Percentiles rank a stretch among this genome's conserved stretches.
Conservation (phyloP, 1,140 invertebrate genomes). For the Rhizoglyphus robini region DNA sequence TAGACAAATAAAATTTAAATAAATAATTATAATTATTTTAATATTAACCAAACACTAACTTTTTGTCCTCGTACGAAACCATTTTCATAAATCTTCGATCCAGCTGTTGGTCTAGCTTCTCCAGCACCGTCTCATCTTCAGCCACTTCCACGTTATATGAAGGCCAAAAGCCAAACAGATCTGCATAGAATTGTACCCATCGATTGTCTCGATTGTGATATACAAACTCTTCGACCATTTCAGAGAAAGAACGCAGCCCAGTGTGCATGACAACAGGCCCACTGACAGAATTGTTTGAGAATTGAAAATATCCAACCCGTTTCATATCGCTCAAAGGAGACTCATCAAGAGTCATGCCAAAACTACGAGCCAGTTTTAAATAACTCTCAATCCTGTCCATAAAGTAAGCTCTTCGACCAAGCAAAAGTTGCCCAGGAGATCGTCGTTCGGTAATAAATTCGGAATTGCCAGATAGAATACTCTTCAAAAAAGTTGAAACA, state of each 20-base stretch:
- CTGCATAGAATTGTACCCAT: not conserved
- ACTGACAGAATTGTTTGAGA: not conserved
- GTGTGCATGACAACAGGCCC: not conserved
- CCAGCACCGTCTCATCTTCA: not conserved
- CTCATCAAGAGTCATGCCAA: not conserved
- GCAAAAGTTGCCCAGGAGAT: not conserved
- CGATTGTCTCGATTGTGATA: not conserved
- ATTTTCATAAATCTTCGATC: constrained; percentile 7
- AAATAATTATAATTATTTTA: not conserved
- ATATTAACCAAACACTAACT: not conserved
- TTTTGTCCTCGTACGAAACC: not conserved
- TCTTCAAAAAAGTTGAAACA: not conserved
- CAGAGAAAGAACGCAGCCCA: not conserved
- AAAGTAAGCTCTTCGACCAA: not conserved
- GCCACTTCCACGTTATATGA: not conserved
- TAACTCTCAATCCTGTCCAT: not conserved
- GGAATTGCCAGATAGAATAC: not conserved
- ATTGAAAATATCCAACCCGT: not conserved
- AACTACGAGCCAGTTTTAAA: not conserved
- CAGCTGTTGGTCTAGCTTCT: not conserved
- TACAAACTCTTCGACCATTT: not conserved
- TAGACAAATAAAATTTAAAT: not conserved
- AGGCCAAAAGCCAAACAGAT: not conserved
- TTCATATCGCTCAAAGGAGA: not conserved
- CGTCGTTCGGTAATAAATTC: not conserved